Evolutionary conservation across 2,113 vertebrate species (phyloP).

Genomic region (Passer montanus): DNA sequence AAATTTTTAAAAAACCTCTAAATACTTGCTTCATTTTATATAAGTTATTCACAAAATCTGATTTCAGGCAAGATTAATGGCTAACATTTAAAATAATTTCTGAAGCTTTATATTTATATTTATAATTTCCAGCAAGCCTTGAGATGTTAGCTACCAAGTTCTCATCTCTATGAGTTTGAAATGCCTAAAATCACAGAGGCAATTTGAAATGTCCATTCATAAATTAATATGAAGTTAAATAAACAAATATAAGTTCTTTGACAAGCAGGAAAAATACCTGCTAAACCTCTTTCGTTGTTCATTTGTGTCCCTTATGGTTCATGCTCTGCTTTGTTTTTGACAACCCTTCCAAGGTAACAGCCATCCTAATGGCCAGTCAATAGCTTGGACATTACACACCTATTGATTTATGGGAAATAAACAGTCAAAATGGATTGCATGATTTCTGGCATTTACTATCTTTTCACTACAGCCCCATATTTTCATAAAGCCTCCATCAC

Average conservation of each 20-base stretch:
- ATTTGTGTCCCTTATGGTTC: background rate
- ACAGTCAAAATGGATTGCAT: background rate
- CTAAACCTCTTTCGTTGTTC: background rate
- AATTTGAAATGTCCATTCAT: background rate
- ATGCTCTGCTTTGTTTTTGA: background rate
- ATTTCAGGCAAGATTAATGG: background rate
- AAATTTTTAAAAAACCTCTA: background rate
- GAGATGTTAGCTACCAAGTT: background rate
- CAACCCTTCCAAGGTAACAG: background rate
- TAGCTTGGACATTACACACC: background rate
- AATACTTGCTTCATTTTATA: background rate
- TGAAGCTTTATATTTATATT: background rate
- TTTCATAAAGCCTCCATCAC: background rate
- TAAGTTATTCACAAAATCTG: background rate
- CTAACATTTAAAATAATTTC: background rate
- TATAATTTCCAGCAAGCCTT: background rate
- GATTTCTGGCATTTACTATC: background rate
- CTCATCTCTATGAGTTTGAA: background rate
- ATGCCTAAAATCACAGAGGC: background rate
- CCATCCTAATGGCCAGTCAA: background rate
- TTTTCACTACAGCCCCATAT: background rate
- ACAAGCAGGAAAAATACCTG: background rate
- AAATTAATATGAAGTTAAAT: background rate
- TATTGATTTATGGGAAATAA: background rate
- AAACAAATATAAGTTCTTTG: background rate